Evolutionary conservation across 2,113 vertebrate species (phyloP).

Genomic region (Ellobius talpinus): DNA sequence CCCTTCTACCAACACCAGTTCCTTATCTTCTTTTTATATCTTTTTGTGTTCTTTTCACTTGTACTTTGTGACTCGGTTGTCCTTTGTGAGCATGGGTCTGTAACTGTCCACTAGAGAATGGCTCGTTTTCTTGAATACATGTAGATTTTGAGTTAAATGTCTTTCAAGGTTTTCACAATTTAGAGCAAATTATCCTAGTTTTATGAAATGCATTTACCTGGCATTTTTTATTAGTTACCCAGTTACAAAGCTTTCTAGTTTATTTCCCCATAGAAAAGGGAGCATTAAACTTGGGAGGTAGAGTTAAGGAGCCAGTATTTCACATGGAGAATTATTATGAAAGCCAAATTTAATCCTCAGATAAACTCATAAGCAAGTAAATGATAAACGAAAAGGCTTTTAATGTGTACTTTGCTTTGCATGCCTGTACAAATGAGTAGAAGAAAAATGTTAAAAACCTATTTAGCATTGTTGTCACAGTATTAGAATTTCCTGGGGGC

Average conservation of each 20-base stretch:
- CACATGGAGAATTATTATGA: constrained; percentile 44
- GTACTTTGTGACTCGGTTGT: neutral
- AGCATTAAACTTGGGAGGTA: constrained; percentile 28
- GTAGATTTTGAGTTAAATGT: neutral
- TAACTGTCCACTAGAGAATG: neutral
- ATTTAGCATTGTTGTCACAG: constrained; percentile 20
- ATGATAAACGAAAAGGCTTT: constrained; percentile 48
- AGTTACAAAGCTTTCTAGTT: constrained; percentile 35
- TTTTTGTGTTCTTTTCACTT: neutral
- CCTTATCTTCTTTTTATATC: too few relatives aligned
- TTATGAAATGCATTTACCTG: constrained; percentile 45
- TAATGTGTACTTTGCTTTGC: constrained; percentile 29
- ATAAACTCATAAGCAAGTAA: constrained; percentile 64
- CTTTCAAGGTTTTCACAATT: constrained; percentile 6
- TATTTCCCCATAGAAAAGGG: constrained; percentile 62
- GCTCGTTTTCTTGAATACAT: neutral
- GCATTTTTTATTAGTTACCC: constrained; percentile 48
- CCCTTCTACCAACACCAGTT: neutral
- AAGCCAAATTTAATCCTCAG: constrained; percentile 63
- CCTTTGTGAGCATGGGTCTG: neutral
- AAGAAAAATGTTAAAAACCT: constrained; percentile 62
- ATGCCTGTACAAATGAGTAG: constrained; percentile 31
- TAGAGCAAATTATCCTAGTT: constrained; percentile 24
- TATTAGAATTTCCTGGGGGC: constrained; percentile 6
- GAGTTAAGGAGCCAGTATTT: constrained; percentile 42